phyloP scores from a whole-genome alignment of 1,140 invertebrate genomes.

The Sycophaga agraensis region DNA sequence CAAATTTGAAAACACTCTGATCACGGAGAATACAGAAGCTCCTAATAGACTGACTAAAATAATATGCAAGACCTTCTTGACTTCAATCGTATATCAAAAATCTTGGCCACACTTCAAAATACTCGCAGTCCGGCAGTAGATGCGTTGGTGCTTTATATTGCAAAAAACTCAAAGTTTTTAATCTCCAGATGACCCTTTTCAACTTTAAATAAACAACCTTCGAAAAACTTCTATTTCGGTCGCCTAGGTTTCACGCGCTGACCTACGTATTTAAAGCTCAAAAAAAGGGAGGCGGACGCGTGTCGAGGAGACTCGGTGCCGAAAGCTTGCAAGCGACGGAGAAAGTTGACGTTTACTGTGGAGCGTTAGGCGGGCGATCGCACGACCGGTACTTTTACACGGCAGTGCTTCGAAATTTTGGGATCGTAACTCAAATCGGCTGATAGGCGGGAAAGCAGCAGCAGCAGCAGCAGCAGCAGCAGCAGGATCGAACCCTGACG shows the following conservation, averaged over 20 bases:
- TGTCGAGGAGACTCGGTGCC: neutral
- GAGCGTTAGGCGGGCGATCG: neutral
- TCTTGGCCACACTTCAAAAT: no score
- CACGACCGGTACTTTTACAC: neutral
- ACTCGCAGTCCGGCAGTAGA: no score
- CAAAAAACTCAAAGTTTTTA: no score
- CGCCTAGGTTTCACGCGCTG: neutral
- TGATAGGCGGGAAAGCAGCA: neutral
- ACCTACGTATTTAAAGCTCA: neutral
- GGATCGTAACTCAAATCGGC: neutral
- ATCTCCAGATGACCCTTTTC: no score
- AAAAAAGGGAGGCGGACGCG: neutral
- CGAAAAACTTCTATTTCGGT: slow-evolving; percentile 5
- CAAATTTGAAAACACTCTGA: no score
- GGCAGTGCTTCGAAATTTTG: slow-evolving; percentile 15
- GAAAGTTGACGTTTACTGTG: slow-evolving; percentile 24
- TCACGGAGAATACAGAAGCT: no score
- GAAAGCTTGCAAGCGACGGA: slow-evolving; percentile 1
- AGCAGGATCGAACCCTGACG: no score
- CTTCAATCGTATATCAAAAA: no score
- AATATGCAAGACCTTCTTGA: no score
- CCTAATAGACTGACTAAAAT: no score
- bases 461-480: no score
- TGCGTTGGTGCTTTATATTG: no score
- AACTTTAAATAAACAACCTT: slow-evolving; percentile 7